These are phyloP conservation scores for Thermophis baileyi DNA, from an alignment of 2,113 vertebrate species.

Conservation along the genomic window DNA sequence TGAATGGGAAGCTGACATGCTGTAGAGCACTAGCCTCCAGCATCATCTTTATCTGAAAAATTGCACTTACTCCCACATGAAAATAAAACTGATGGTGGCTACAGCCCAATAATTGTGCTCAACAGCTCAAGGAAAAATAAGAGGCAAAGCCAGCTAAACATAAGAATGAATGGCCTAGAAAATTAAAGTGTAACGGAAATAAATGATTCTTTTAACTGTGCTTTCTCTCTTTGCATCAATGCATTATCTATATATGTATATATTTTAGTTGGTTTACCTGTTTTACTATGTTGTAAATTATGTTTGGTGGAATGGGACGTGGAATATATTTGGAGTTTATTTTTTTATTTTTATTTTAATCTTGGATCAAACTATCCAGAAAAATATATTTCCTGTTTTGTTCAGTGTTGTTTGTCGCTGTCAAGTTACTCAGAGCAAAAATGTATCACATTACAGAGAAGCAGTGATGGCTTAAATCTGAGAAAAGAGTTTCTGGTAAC, in stretches of 20 bases:
- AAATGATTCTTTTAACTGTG: neutral
- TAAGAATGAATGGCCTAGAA: neutral
- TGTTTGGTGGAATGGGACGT: neutral
- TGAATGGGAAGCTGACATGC: neutral
- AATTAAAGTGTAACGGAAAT: neutral
- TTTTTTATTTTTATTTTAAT: too few relatives aligned
- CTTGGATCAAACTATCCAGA: too few relatives aligned
- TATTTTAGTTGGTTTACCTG: neutral
- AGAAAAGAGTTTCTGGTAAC: too few relatives aligned
- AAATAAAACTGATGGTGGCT: neutral
- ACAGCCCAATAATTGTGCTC: neutral
- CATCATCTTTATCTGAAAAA: neutral
- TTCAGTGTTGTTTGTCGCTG: too few relatives aligned
- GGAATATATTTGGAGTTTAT: neutral
- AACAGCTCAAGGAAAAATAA: neutral
- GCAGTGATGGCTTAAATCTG: too few relatives aligned
- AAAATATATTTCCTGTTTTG: too few relatives aligned
- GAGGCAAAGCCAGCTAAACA: neutral
- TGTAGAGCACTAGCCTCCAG: neutral
- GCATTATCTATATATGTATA: neutral
- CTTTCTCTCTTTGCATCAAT: neutral
- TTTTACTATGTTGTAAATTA: neutral
- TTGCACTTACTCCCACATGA: neutral
- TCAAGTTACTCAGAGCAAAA: too few relatives aligned
- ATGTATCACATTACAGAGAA: too few relatives aligned